These are phyloP conservation scores for Pampusana beccarii DNA, from an alignment of 2,113 vertebrate species.

Conservation along the genomic window DNA sequence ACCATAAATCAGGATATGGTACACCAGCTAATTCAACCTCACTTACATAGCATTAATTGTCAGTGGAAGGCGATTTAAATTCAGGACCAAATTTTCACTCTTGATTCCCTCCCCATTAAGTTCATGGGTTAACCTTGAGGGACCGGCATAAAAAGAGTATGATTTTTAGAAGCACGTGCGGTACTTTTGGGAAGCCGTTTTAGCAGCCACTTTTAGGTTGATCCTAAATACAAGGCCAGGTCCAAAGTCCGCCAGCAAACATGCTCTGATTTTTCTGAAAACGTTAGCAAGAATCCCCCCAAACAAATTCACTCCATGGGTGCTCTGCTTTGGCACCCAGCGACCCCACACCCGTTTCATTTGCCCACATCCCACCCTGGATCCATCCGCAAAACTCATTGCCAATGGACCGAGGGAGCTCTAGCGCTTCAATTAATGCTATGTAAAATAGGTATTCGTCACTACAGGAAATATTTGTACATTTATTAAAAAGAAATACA, in stretches of 20 bases:
- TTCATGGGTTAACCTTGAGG: not conserved
- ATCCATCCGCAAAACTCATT: fast-evolving
- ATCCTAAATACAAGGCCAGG: not conserved
- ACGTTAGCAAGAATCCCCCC: fast-evolving
- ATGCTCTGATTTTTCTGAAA: not conserved
- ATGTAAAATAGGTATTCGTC: conserved; percentile 76
- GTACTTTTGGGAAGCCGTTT: not conserved
- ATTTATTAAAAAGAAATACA: conserved; percentile 64
- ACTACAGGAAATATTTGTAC: conserved; percentile 71
- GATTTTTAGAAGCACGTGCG: fast-evolving
- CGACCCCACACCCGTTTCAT: not conserved
- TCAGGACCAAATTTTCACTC: not conserved
- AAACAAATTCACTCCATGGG: fast-evolving
- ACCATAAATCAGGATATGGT: not conserved
- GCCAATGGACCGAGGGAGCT: not conserved
- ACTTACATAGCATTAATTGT: conserved; percentile 68
- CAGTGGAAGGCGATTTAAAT: not conserved
- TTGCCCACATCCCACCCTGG: not conserved
- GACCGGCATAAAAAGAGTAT: fast-evolving
- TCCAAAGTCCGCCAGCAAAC: not conserved
- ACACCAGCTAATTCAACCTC: conserved; percentile 69
- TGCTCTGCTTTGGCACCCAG: not conserved
- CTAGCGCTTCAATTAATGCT: conserved; percentile 50
- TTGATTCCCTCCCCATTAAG: not conserved
- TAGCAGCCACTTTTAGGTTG: not conserved